Percentiles rank a stretch among this genome's conserved stretches.
Evolutionary conservation across 2,797 vertebrate genomes (phyloP).

Genomic region (Darevskia nairensis): DNA sequence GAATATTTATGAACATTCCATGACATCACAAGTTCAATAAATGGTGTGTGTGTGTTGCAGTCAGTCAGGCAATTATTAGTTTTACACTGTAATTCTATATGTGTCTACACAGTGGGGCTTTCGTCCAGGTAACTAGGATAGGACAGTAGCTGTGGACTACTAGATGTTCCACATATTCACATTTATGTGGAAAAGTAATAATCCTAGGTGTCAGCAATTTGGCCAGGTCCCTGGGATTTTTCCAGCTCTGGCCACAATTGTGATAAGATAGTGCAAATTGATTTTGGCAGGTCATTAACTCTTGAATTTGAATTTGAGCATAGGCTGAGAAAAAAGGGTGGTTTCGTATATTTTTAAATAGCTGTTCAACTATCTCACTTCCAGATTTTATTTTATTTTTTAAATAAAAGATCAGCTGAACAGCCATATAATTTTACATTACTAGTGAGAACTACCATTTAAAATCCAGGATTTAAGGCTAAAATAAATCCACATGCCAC

Average conservation of each 20-base stretch:
- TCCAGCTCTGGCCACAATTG: neutral
- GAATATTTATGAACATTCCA: neutral
- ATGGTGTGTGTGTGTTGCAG: neutral
- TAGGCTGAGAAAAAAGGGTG: neutral
- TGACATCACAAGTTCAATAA: neutral
- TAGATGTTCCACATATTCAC: neutral
- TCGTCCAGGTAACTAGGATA: neutral
- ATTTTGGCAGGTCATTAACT: conserved; percentile 21
- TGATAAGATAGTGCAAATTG: conserved; percentile 16
- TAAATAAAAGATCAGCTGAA: neutral
- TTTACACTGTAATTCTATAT: neutral
- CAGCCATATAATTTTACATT: neutral
- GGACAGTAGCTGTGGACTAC: too few relatives aligned
- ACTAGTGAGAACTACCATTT: neutral
- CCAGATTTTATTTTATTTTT: neutral
- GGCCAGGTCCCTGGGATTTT: neutral
- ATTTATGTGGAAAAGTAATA: neutral
- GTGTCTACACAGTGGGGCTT: neutral
- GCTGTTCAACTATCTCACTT: conserved; percentile 29
- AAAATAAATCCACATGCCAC: conserved; percentile 15
- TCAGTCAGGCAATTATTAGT: neutral
- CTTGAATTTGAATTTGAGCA: neutral
- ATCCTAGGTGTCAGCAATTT: neutral
- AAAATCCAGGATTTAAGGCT: conserved; percentile 8
- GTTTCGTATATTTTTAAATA: conserved; percentile 32